Base-by-base conservation (phyloP, 2,113 vertebrate species). In the Axis porcinus region DNA sequence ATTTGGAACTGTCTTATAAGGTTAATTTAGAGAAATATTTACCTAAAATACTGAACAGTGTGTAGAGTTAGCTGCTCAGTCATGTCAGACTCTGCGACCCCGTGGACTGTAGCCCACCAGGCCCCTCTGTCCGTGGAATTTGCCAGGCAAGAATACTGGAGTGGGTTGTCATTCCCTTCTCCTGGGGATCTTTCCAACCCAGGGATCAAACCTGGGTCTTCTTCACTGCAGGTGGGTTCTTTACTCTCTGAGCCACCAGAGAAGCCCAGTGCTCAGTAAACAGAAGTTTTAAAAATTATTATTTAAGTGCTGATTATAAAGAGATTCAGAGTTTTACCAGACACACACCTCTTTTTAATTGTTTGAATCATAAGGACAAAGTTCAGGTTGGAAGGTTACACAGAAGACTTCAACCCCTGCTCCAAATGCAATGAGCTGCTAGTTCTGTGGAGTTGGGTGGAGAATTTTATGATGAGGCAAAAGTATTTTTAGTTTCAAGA, bases 251-350 rank as follows among this genome's bases (percentile, higher is more conserved):
- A 70, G n/a, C 67, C n/a, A 70, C n/a, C 5, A 70, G n/a, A 21
- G 67, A 70, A 40, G 67, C 67, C 67, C n/a, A 28, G 4, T 12
- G 6, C 2, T 81, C 25, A 94, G 17, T 76, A 52, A 96, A 52
- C 4, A 25, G 7, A 95, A 89, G 5, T 70, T 62, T 81, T 4
- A 74, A 88, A 67, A 78, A 23, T 19, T 55, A 21, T 30, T 55
- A 90, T 27, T 67, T 89, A 86, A 45, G 30, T 28, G n/a, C 84
- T 87, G n/a, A 25, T 97, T 85, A 50, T 43, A 94, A 89, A 83
- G 36, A 64, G 50, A 94, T 17, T n/a, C 17, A 88, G 43, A 76
- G 47, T 90, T 87, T 64, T 64, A n/a, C 30, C 3, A 21, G 11
- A 17, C 0, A 30, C 5, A 23, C 0, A 21, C 4, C 43, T 30